phyloP scores from a whole-genome alignment of 2,797 vertebrate species.

The Pelochelys cantorii region DNA sequence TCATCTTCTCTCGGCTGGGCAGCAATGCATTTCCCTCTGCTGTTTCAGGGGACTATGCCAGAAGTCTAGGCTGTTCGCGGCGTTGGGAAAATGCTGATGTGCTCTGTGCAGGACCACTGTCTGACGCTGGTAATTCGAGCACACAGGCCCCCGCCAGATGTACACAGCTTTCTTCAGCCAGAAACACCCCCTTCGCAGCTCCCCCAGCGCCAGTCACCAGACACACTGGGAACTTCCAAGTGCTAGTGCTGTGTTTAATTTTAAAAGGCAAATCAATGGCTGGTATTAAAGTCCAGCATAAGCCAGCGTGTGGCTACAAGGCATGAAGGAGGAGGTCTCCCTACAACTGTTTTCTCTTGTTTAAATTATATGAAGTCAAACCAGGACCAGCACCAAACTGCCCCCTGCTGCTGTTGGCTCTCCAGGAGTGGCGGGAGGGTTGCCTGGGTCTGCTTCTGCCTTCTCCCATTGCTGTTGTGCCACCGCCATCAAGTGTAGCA shows the following conservation, averaged over 20 bases:
- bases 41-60: constrained; percentile 19
- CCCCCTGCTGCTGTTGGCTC: neutral
- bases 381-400: neutral
- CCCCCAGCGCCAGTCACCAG: no score
- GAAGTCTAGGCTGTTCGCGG: neutral
- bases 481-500: neutral
- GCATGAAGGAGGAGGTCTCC: neutral
- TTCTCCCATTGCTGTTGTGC: neutral
- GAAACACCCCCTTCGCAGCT: neutral
- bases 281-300: fast-evolving
- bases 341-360: no score
- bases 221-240: fast-evolving
- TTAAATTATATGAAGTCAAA: no score
- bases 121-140: neutral
- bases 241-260: neutral
- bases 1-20: neutral
- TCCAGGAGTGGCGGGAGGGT: neutral
- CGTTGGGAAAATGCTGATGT: neutral
- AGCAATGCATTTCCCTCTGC: neutral
- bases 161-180: fast-evolving
- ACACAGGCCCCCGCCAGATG: neutral
- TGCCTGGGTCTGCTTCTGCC: neutral
- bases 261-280: fast-evolving
- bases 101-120: neutral
- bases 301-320: neutral